phyloP scores from a whole-genome alignment of 2,888 invertebrate genomes.

The Drosophila prolongata region DNA sequence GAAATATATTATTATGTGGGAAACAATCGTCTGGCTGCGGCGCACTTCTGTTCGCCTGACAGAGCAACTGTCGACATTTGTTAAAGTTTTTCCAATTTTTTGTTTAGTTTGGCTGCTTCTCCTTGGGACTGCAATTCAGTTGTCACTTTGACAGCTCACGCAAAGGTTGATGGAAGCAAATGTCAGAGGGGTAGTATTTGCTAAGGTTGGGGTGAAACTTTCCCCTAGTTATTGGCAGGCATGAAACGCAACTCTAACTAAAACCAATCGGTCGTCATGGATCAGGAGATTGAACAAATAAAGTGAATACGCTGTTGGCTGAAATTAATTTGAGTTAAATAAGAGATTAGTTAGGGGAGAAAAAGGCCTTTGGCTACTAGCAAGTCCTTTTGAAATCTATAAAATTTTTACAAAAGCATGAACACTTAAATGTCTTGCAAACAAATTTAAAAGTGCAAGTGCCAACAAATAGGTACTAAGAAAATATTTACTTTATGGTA shows the following conservation, averaged over 20 bases:
- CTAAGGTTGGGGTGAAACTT: slow-evolving; percentile 11
- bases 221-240: slow-evolving; percentile 61
- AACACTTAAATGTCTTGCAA: no score
- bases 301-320: slow-evolving; percentile 10
- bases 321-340: slow-evolving; percentile 33
- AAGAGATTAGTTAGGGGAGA: slow-evolving; percentile 6
- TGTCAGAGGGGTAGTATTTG: slow-evolving; percentile 5
- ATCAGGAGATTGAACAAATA: slow-evolving; percentile 30
- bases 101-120: slow-evolving; percentile 22
- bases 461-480: no score
- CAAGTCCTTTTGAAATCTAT: no score
- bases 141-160: slow-evolving; percentile 78
- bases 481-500: no score
- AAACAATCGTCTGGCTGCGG: slow-evolving; percentile 64
- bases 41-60: slow-evolving; percentile 7
- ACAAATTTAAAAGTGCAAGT: no score
- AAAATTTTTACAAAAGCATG: no score
- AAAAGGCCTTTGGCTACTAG: background rate
- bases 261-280: slow-evolving; percentile 63
- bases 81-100: slow-evolving; percentile 52
- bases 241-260: slow-evolving; percentile 54
- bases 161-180: slow-evolving; percentile 61
- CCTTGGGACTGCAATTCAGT: slow-evolving; percentile 63
- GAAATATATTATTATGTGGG: slow-evolving; percentile 62
- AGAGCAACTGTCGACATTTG: slow-evolving; percentile 60